Evolutionary conservation across 1,140 invertebrate species (phyloP), one percentile per base, ranked within the genome.

Genomic region (Euborellia annulipes): DNA sequence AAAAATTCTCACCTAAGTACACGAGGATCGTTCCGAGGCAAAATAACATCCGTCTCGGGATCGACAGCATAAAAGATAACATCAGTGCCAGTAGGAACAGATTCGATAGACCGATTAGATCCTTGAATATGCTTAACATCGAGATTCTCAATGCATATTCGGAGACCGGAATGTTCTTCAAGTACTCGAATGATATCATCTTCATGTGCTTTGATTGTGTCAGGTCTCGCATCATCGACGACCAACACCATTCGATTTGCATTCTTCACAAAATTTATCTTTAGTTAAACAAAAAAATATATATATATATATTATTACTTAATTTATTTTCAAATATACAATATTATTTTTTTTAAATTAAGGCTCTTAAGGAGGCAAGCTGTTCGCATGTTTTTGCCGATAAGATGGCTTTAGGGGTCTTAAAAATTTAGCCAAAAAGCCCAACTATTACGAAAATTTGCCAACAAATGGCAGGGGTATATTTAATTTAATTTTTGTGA

Each of bases 11-110:
- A 83, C 79, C 73, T 77, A 53, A 76, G 70, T 9, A 90, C 71
- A 34, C 70, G 60, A 3, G 72, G 69, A 50, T 77, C 76, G 54
- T 87, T 85, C 22, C 78, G 71, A 4, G 70, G 63, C 13, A 91
- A 56, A 50, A 91, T 82, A 32, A 64, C 70, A 44, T 85, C 83
- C 0, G 75, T 82, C 22, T 69, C 69, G 0, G 85, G 85, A 66
- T 91, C 84, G 16, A 91, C 69, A 0, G 81, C 68, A 52, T 89
- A 90, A 58, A 91, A 80, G 82, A 84, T 89, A 2, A 90, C 70
- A 55, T 89, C 85, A 0, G 85, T 87, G 6, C 79, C 81, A n/a
- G 72, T 66, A 0, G 71, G 64, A 59, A 85, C 81, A 14, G 67
- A 73, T 52, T 84, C 75, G 3, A 88, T 59, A 0, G 79, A 83